Evolutionary conservation across 2,888 invertebrate species (phyloP).

Genomic region (Adineta ricciae): DNA sequence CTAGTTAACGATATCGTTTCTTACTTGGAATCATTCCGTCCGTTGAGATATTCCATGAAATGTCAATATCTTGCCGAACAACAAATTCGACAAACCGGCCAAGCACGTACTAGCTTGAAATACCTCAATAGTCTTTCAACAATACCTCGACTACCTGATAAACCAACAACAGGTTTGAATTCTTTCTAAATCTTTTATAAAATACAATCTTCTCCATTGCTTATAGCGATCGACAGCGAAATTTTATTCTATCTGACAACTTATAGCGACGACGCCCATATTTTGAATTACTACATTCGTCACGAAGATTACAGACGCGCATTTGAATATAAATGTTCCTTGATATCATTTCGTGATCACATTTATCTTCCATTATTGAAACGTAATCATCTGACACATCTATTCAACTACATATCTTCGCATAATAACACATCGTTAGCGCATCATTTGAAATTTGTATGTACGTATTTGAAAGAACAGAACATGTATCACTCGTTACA

Average conservation of each 20-base stretch:
- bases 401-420: background rate
- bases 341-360: background rate
- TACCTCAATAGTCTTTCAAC: background rate
- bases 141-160: constrained; percentile 23
- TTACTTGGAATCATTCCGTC: constrained; percentile 38
- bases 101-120: constrained; percentile 12
- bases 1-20: constrained; percentile 41
- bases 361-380: constrained; percentile 16
- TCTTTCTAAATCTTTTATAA: background rate
- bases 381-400: background rate
- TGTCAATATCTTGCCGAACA: background rate
- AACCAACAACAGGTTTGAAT: constrained; percentile 22
- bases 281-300: constrained; percentile 66
- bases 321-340: constrained; percentile 54
- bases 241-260: constrained; percentile 69
- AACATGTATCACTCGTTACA: background rate
- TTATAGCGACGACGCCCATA: constrained; percentile 66
- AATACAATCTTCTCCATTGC: too few species aligned
- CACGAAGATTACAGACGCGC: constrained; percentile 63
- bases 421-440: background rate
- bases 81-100: constrained; percentile 34
- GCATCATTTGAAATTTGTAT: background rate
- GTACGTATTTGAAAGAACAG: constrained; percentile 14
- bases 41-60: background rate
- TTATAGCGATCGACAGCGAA: constrained; percentile 54